Percentiles rank a stretch among this genome's conserved stretches.
These are phyloP conservation scores for Triplophysa siluroides DNA, from an alignment of 2,113 vertebrate species.

Conservation along the genomic window DNA sequence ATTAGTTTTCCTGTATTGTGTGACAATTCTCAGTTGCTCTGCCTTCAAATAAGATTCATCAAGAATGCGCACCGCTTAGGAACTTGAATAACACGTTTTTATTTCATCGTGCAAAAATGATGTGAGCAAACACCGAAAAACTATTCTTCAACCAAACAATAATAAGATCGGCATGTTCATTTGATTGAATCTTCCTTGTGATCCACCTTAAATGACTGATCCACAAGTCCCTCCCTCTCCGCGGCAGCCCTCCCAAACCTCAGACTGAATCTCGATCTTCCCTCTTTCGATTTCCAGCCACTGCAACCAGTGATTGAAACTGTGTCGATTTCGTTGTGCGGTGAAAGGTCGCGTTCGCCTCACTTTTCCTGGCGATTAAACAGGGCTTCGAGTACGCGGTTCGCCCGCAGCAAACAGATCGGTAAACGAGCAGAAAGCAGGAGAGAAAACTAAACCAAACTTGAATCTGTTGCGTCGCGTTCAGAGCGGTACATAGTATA, in stretches of 20 bases:
- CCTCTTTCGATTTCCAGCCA: slow-evolving; percentile 56
- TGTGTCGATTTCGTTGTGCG: slow-evolving; percentile 53
- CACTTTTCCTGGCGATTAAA: slow-evolving; percentile 41
- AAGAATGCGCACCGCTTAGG: neutral
- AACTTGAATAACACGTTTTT: neutral
- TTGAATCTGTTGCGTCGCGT: slow-evolving; percentile 39
- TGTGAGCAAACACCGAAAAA: neutral
- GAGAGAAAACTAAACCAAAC: slow-evolving; percentile 26
- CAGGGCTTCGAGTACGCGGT: neutral
- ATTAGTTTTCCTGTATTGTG: neutral
- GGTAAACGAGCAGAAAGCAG: slow-evolving; percentile 17
- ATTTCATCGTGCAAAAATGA: neutral
- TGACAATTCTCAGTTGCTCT: neutral
- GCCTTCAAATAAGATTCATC: neutral
- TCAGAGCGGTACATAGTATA: slow-evolving; percentile 31
- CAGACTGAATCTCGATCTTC: slow-evolving; percentile 42
- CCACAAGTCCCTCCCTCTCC: slow-evolving; percentile 64
- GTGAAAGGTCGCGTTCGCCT: slow-evolving; percentile 46
- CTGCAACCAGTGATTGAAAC: slow-evolving; percentile 59
- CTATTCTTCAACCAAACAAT: neutral
- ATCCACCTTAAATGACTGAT: slow-evolving; percentile 73
- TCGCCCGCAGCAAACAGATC: slow-evolving; percentile 1
- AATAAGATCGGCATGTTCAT: neutral
- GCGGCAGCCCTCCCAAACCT: slow-evolving; percentile 33
- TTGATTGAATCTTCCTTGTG: slow-evolving; percentile 43